phyloP scores from a whole-genome alignment of 2,888 invertebrate genomes.

The Mamestra brassicae region DNA sequence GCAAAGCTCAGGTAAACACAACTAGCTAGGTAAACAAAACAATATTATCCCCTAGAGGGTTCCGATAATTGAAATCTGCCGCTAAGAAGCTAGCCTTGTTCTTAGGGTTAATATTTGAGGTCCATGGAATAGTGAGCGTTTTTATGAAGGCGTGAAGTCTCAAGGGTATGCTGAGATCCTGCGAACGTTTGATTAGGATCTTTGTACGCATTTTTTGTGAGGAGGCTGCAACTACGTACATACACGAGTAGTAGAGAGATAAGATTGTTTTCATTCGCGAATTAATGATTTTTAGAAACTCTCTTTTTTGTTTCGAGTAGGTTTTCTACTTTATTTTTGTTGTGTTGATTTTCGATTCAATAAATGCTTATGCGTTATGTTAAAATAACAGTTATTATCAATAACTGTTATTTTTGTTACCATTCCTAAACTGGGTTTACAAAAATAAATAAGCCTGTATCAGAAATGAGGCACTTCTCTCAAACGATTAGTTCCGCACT shows the following conservation, averaged over 20 bases:
- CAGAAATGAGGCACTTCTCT: neutral
- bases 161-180: constrained; percentile 41
- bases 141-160: constrained; percentile 60
- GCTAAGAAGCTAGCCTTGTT: constrained; percentile 44
- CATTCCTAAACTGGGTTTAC: neutral
- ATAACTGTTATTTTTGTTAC: neutral
- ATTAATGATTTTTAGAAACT: constrained; percentile 1
- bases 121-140: constrained; percentile 46
- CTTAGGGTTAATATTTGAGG: constrained; percentile 51
- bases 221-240: constrained; percentile 23
- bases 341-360: no score
- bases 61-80: constrained; percentile 63
- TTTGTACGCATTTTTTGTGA: constrained; percentile 51
- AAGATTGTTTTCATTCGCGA: constrained; percentile 19
- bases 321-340: neutral
- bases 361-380: neutral
- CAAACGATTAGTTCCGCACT: neutral
- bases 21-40: constrained; percentile 54
- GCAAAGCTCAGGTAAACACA: constrained; percentile 63
- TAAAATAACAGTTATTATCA: neutral
- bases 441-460: neutral
- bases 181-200: constrained; percentile 60
- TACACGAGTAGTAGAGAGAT: constrained; percentile 16
- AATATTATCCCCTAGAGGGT: constrained; percentile 56
- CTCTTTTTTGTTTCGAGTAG: neutral